Conservation (phyloP, 1,140 invertebrate genomes). For the Nymphalis io region DNA sequence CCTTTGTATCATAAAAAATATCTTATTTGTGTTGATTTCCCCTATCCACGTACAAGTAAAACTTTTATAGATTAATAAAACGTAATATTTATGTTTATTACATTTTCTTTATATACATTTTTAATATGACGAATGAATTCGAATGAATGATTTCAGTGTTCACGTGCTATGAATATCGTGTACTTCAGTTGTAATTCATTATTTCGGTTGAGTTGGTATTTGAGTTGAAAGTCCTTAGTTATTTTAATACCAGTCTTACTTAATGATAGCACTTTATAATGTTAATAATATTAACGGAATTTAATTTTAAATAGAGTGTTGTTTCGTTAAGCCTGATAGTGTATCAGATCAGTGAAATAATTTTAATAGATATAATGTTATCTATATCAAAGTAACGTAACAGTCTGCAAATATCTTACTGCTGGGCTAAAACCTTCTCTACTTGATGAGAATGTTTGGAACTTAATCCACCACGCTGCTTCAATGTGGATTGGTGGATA, state of each 20-base stretch:
- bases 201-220: neutral
- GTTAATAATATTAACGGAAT: neutral
- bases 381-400: no score
- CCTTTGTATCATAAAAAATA: neutral
- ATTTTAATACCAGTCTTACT: neutral
- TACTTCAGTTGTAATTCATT: neutral
- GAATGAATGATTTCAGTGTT: neutral
- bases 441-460: no score
- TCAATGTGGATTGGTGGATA: no score
- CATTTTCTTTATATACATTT: neutral
- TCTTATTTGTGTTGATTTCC: neutral
- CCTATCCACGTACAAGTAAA: neutral
- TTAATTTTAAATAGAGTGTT: neutral
- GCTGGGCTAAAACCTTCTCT: no score
- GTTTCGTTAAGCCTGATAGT: no score
- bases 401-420: no score
- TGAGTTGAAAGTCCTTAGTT: neutral
- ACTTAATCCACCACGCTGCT: no score
- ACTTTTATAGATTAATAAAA: neutral
- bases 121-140: conserved; percentile 1
- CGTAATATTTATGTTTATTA: neutral
- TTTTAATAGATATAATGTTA: no score
- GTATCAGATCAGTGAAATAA: no score
- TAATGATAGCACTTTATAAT: neutral
- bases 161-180: neutral